Evolutionary conservation across 2,888 invertebrate species (phyloP), one percentile per base, ranked within the genome.

Genomic region (Agapostemon virescens): DNA sequence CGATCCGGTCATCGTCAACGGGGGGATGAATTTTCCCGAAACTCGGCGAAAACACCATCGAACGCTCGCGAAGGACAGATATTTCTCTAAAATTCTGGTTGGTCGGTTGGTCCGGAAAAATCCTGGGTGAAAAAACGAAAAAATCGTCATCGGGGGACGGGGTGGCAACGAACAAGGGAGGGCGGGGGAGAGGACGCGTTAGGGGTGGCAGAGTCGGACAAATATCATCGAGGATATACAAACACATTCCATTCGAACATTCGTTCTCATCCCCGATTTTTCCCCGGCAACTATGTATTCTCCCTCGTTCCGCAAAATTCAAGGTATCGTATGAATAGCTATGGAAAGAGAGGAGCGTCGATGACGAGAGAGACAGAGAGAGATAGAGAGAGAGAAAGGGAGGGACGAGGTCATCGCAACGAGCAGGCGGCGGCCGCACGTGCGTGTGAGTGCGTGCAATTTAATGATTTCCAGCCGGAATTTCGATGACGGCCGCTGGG

Each of bases 381-480:
- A 61, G 67, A 63, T 69, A 75, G 71, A 77, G 73, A 72, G 73
- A 38, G 69, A 75, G 69, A 74, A 72, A 33, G 73, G 70, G 74
- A 74, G 84, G 68, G 70, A 74, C 69, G 82, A 74, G 83, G 80
- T 82, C 81, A 84, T 86, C 83, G 76, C 75, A 74, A 81, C 77
- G 84, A 73, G 79, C 82, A 11, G 66, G 69, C 84, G 84, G 84
- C 85, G 61, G 67, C 84, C 84, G 84, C 85, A 87, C 83, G 88
- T 88, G 88, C 88, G 63, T 36, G 89, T 83, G 88, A 89, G 90
- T 89, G 90, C 90, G 89, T 87, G 89, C 90, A 88, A 90, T 92
- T 92, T 92, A 92, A 92, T 92, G 92, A 92, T 92, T 92, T 92
- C 88, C 92, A 90, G 89, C 86, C 88, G 91, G 91, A 92, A 92